Base-by-base conservation (phyloP, 2,888 invertebrate species). In the Temnothorax unifasciatus region DNA sequence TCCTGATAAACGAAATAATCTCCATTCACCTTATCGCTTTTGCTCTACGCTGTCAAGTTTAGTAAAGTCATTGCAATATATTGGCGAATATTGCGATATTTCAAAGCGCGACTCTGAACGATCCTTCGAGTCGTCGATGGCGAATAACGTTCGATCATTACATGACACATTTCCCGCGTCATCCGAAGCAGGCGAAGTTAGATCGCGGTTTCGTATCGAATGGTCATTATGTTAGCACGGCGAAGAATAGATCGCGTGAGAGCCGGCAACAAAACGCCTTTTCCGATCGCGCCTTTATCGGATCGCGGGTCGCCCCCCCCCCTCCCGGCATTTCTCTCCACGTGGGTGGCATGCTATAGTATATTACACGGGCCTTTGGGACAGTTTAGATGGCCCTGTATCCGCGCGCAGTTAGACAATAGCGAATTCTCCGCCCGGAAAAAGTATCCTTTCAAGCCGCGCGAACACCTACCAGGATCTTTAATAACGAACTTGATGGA, bases 301-400 rank as follows among this genome's bases (percentile, higher is more conserved):
- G 85, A 21, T 71, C 75, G 47, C 47, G 54, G 59, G 6, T 71
- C 66, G 76, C 13, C 57, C 13, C 57, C 9, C 52, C 66, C 57
- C 21, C 21, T n/a, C 21, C 21, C 9, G 6, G 47, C 74, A 75
- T 63, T 21, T 50, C 59, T 59, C 38, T 73, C 89, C 64, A 90
- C 90, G 74, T 90, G 90, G 90, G 90, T 86, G 90, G 90, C n/a
- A 64, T n/a, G 52, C 52, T 21, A 29, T n/a, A 44, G 50, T 59
- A 25, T 52, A 82, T 88, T 88, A 87, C 82, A 88, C 84, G 87
- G 88, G 18, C 71, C 50, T 86, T 90, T 85, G 86, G 73, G 83
- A 83, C 83, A 85, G 79, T 90, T 90, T 90, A 87, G 79, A 71
- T 47, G 75, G 54, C 50, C 76, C 85, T 41, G 83, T 44, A 63